Conservation (phyloP, 2,113 vertebrate species). For the Pachypanchax playfairii region DNA sequence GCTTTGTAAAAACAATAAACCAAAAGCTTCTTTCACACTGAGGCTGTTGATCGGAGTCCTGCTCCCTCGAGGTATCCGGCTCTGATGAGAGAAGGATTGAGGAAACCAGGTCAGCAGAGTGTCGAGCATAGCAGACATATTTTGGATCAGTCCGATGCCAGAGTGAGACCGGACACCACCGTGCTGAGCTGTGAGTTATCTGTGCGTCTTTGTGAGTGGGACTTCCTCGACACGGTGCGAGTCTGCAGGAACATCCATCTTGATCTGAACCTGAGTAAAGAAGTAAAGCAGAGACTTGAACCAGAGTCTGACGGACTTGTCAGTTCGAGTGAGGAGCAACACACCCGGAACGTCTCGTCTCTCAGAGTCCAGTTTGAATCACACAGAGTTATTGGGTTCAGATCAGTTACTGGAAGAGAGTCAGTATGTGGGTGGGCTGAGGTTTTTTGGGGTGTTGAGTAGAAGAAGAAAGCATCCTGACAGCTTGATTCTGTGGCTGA, state of each 20-base stretch:
- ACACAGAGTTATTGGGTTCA: constrained; percentile 38
- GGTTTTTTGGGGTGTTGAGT: constrained; percentile 40
- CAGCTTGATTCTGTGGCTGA: constrained; percentile 32
- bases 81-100: constrained; percentile 42
- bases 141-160: constrained; percentile 56
- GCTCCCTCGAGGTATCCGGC: constrained; percentile 43
- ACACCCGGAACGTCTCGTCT: constrained; percentile 20
- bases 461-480: constrained; percentile 36
- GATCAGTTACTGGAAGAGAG: constrained; percentile 28
- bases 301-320: constrained; percentile 45
- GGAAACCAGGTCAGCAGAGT: constrained; percentile 68
- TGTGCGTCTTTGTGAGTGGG: constrained; percentile 33
- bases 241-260: constrained; percentile 42
- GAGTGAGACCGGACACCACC: constrained; percentile 49
- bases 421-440: constrained; percentile 58
- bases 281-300: constrained; percentile 37
- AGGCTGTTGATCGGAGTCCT: constrained; percentile 39
- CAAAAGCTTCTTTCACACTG: constrained; percentile 35
- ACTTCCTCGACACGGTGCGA: background rate
- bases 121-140: constrained; percentile 74
- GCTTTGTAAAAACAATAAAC: constrained; percentile 72
- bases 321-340: constrained; percentile 54
- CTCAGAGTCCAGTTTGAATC: constrained; percentile 18
- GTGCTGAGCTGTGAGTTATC: constrained; percentile 41
- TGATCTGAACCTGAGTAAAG: constrained; percentile 40